These are phyloP conservation scores for Caloenas nicobarica DNA, from an alignment of 2,113 vertebrate genomes.

Conservation along the genomic window DNA sequence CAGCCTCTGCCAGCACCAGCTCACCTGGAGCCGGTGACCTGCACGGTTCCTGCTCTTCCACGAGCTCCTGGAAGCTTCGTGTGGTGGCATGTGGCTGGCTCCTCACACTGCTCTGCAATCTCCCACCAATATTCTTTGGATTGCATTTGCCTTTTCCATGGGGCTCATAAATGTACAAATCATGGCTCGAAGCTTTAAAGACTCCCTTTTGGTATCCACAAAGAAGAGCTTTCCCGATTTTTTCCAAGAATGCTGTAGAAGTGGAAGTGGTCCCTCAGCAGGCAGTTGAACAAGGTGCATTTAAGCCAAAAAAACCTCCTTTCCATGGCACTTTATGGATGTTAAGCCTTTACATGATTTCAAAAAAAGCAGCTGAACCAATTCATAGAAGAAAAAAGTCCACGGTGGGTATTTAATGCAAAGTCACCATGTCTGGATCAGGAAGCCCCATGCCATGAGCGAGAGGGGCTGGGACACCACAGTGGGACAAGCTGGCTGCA, in stretches of 20 bases:
- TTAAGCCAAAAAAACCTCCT: accelerated
- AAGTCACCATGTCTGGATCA: neutral
- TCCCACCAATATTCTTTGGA: neutral
- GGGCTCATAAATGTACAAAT: neutral
- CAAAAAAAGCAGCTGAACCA: neutral
- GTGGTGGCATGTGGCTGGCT: neutral
- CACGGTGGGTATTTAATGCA: neutral
- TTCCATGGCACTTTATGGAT: neutral
- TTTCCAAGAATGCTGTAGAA: neutral
- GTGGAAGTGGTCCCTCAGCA: neutral
- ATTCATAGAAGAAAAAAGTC: neutral
- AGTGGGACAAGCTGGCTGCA: neutral
- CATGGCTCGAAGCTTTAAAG: neutral
- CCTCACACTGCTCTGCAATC: neutral
- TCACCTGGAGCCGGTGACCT: neutral
- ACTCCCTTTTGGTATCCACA: neutral
- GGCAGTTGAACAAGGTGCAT: neutral
- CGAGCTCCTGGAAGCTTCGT: neutral
- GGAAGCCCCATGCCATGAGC: neutral
- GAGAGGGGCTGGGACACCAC: neutral
- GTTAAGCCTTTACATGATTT: neutral
- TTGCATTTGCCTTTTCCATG: neutral
- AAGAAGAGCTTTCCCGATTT: neutral
- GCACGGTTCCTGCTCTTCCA: neutral
- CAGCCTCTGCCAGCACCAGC: neutral